Evolutionary conservation across 2,797 vertebrate species (phyloP).

Genomic region (Acipenser ruthenus): DNA sequence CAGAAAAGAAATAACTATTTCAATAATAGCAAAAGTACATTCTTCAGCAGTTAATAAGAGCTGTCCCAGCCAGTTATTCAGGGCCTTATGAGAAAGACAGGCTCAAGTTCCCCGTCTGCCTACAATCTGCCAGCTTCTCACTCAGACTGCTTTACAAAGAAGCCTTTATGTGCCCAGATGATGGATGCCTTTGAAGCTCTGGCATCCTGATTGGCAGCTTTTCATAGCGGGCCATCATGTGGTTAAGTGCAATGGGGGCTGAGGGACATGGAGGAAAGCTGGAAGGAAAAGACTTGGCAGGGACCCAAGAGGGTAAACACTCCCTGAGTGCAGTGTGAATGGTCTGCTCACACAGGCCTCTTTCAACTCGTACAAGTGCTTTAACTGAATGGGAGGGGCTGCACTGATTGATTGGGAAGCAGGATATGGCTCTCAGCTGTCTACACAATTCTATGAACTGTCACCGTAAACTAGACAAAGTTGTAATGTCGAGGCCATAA

Average conservation of each 20-base stretch:
- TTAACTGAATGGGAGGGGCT: constrained; percentile 30
- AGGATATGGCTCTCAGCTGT: constrained; percentile 34
- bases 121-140: constrained; percentile 32
- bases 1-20: neutral
- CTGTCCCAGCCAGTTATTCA: neutral
- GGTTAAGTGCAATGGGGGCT: constrained; percentile 33
- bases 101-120: constrained; percentile 24
- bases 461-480: constrained; percentile 13
- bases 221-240: constrained; percentile 47
- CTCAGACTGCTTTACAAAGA: constrained; percentile 38
- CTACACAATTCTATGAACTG: constrained; percentile 17
- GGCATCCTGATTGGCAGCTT: constrained; percentile 40
- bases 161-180: constrained; percentile 40
- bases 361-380: constrained; percentile 6
- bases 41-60: constrained; percentile 1
- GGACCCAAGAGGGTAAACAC: constrained; percentile 28
- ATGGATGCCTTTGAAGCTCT: constrained; percentile 49
- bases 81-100: constrained; percentile 35
- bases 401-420: constrained; percentile 22
- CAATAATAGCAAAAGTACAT: neutral
- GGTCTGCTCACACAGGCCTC: constrained; percentile 10
- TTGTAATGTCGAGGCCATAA: neutral
- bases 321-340: constrained; percentile 7
- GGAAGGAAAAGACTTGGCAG: constrained; percentile 27
- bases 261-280: constrained; percentile 29